Evolutionary conservation across 2,797 vertebrate species (phyloP), one percentile per base, ranked within the genome.

Genomic region (Falco berigora): DNA sequence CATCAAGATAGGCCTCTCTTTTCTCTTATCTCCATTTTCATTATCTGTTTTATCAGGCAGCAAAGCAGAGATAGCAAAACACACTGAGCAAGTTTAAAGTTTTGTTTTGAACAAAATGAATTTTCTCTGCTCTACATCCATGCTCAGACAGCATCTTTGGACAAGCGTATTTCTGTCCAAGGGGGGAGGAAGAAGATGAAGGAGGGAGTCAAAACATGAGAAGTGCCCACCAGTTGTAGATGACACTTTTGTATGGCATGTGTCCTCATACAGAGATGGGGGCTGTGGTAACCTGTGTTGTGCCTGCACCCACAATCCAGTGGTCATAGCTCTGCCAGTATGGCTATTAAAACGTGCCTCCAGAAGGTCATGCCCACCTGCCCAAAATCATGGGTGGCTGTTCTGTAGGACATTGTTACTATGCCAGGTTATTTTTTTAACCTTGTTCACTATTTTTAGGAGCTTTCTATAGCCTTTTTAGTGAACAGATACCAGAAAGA

Each of bases 11-110:
- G 16, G 25, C 10, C 4, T 55, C 82, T 89, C 67, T 84, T 77
- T 83, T 56, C n/a, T 92, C 52, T 93, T 92, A 94, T 94, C 92
- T 95, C 40, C 1, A 46, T 6, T 82, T 80, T 86, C 66, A 77
- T 71, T 94, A 96, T 96, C 96, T 86, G 28, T 36, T 85, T 73
- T 72, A 90, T 95, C 93, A 89, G 66, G 36, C 71, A 84, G 23
- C 52, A 85, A 79, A 91, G 23, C 40, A 88, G 28, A 84, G 53
- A 94, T 67, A 90, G 16, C 32, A 73, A 44, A 94, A 73, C 36
- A 85, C 17, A 61, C 7, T n/a, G 23, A 81, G 14, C 25, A 63
- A 84, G 20, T 53, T 53, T 68, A 11, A 77, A 77, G 3, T 62
- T 88, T 93, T 90, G 17, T 74, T 90, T 90, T 88, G 53, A 66